phyloP scores from a whole-genome alignment of 2,797 vertebrate species.

The Cheirogaleus major region DNA sequence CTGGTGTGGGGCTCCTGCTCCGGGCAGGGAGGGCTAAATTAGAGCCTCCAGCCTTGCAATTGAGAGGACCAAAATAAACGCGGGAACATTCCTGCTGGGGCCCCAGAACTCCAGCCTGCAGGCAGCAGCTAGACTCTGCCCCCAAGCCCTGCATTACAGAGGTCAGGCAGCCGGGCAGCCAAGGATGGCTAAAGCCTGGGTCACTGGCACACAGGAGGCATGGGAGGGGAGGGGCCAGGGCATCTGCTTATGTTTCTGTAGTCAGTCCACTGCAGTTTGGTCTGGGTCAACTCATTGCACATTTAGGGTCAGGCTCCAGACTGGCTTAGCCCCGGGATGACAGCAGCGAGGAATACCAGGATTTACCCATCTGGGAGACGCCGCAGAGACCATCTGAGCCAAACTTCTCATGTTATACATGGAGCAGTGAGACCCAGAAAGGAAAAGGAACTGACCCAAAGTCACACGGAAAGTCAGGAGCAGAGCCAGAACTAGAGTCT shows the following conservation, averaged over 20 bases:
- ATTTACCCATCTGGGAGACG: not conserved
- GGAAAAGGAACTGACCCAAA: not conserved
- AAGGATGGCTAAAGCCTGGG: not conserved
- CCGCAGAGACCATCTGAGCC: not conserved
- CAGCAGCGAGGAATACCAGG: not conserved
- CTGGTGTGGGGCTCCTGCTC: constrained; percentile 54
- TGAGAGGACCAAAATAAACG: constrained; percentile 68
- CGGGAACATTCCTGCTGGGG: constrained; percentile 51
- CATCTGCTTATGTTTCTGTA: not conserved
- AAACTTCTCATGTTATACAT: not conserved
- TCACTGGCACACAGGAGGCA: not conserved
- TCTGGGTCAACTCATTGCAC: not conserved
- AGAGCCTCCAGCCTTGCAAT: constrained; percentile 64
- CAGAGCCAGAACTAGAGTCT: not conserved
- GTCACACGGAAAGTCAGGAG: not conserved
- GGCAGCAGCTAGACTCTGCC: not conserved
- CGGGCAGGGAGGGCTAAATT: constrained; percentile 65
- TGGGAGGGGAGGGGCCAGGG: not conserved
- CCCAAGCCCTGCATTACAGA: not conserved
- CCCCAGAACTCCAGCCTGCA: not conserved
- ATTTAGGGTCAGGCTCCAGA: not conserved
- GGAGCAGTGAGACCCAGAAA: not conserved
- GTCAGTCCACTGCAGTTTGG: not conserved
- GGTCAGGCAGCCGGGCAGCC: not conserved
- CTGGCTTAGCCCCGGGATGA: not conserved